Conservation (phyloP, 2,888 invertebrate genomes). For the Seira ritae region DNA sequence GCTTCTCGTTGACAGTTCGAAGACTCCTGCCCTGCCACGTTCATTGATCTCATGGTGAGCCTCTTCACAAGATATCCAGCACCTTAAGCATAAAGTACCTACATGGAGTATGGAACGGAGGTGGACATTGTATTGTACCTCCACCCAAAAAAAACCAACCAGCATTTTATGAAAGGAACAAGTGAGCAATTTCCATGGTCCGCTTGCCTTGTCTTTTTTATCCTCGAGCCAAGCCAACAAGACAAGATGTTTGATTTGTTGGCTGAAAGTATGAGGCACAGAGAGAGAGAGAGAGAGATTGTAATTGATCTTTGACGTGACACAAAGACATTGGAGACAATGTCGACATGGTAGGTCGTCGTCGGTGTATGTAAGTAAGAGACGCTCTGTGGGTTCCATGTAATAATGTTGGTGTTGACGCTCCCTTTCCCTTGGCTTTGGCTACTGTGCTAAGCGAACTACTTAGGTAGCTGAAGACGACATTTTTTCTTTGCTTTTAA, state of each 20-base stretch:
- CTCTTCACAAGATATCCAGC: constrained; percentile 21
- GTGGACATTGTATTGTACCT: not conserved
- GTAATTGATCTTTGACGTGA: constrained; percentile 60
- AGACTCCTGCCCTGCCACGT: constrained; percentile 3
- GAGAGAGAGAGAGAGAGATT: not conserved
- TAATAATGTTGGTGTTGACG: constrained; percentile 55
- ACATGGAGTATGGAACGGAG: not conserved
- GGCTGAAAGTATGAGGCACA: not conserved
- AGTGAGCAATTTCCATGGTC: too few relatives aligned
- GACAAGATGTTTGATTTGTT: constrained; percentile 30
- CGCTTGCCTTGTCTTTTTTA: too few relatives aligned
- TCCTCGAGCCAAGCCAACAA: not conserved
- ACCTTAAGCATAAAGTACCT: not conserved
- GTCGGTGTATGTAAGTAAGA: too few relatives aligned
- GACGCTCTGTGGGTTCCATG: constrained; percentile 52
- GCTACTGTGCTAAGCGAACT: too few relatives aligned
- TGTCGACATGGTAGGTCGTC: constrained; percentile 41
- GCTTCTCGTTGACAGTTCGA: not conserved
- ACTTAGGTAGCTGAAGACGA: not conserved
- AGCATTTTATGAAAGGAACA: too few relatives aligned
- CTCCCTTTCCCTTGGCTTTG: not conserved
- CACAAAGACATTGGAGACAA: constrained; percentile 46
- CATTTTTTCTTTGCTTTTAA: constrained; percentile 29
- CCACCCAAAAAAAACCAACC: too few relatives aligned
- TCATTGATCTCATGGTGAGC: constrained; percentile 33